phyloP scores from a whole-genome alignment of 2,113 vertebrate species.

The Turnix velox region DNA sequence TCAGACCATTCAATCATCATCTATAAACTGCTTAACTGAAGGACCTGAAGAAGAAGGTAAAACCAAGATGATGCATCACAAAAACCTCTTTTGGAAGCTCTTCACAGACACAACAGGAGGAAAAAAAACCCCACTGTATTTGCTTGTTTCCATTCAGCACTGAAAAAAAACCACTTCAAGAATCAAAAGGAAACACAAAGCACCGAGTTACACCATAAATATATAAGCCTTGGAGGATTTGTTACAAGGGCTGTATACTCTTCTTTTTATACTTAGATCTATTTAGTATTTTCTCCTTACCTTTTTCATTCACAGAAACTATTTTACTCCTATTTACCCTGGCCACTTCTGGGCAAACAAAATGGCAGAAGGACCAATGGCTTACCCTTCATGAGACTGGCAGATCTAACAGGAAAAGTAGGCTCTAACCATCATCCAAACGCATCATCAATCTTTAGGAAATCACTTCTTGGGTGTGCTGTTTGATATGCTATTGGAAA shows the following conservation, averaged over 20 bases:
- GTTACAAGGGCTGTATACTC: background rate
- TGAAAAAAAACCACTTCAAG: background rate
- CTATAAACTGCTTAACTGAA: background rate
- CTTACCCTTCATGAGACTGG: background rate
- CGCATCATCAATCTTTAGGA: background rate
- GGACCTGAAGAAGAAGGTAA: background rate
- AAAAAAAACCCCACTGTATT: accelerated
- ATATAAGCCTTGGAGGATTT: background rate
- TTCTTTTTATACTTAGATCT: background rate
- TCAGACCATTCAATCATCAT: background rate
- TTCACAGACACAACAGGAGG: background rate
- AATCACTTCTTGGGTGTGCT: background rate
- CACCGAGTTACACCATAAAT: background rate
- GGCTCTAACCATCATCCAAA: background rate
- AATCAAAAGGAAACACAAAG: background rate
- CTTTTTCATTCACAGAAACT: background rate
- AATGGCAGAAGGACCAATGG: background rate
- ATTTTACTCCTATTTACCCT: background rate
- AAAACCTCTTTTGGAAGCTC: background rate
- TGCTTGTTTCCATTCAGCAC: background rate
- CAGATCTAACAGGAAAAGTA: background rate
- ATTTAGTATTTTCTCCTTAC: background rate
- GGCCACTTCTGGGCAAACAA: background rate
- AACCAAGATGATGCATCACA: background rate
- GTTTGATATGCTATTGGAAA: background rate